These are phyloP conservation scores for Stichopus chloronotus DNA, from an alignment of 35 echinoderm and acorn worm species.

Conservation along the genomic window DNA sequence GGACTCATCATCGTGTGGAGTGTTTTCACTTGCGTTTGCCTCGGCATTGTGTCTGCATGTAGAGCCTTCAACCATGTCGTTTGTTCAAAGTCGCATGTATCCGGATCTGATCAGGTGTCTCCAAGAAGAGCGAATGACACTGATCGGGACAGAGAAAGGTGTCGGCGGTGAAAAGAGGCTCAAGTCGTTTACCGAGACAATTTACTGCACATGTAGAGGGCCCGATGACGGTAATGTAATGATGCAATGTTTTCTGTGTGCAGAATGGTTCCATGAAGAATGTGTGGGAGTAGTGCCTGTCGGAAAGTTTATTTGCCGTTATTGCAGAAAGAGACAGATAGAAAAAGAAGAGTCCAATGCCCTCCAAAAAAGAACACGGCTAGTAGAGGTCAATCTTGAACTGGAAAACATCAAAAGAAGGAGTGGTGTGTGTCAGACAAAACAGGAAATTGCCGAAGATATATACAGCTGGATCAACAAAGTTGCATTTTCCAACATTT, in stretches of 20 bases:
- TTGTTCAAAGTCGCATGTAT: not conserved
- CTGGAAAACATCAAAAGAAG: not conserved
- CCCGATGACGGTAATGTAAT: conserved; percentile 4
- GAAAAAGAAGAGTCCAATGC: not conserved
- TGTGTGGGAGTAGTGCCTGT: not conserved
- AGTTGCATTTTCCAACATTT: conserved; percentile 2
- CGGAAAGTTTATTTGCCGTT: not conserved
- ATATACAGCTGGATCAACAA: not conserved
- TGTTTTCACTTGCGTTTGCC: not conserved
- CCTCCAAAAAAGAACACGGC: not conserved
- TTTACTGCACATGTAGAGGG: not conserved
- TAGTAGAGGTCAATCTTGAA: not conserved
- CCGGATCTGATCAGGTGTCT: not conserved
- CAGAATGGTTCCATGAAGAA: conserved; percentile 1
- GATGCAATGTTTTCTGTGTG: not conserved
- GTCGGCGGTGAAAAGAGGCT: not conserved
- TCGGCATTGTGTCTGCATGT: not conserved
- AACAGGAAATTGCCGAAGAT: not conserved
- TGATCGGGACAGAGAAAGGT: not conserved
- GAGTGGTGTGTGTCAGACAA: not conserved
- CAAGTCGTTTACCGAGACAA: not conserved
- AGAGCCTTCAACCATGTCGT: not conserved
- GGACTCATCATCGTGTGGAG: not conserved
- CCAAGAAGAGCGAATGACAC: not conserved
- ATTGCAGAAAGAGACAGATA: not conserved